Base-by-base conservation (phyloP, 2,888 invertebrate species). In the Drosophila demipolita region DNA sequence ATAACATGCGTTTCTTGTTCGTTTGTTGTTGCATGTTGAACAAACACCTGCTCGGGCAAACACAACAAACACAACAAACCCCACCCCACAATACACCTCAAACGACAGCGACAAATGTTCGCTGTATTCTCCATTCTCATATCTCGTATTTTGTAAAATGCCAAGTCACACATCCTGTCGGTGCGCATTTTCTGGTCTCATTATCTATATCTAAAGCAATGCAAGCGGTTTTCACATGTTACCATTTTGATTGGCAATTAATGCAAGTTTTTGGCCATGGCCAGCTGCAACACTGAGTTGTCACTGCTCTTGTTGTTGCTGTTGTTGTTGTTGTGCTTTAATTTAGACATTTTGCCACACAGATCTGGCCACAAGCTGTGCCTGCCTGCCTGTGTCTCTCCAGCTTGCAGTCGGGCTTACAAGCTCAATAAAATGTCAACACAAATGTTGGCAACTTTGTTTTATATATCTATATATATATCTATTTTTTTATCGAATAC, bases 391-490 rank as follows among this genome's bases (percentile, higher is more conserved):
- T 35, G 42, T 52, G 11, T 40, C 49, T 53, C 59, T 6, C 57
- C 62, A 42, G 48, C 42, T 29, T 57, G 58, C 29, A 75, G 59
- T 33, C 55, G 40, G 40, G 66, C 40, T 63, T 54, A 78, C 78
- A 78, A 84, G 82, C 90, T 75, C 76, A 78, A 89, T 88, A 81
- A 89, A 88, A 89, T 85, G 87, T 88, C 90, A 90, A 83, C 88
- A 89, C 83, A 82, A 76, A 78, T 80, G 88, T 89, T 76, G 57
- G 52, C 59, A 66, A 72, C 49, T 50, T 23, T 62, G 48, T 32
- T 57, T 35, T 12, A 20, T 15, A 8, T 20, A 12, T 20, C n/a
- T n/a, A n/a, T 15, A 6, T 7, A 52, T 20, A 12, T 20, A 3
- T n/a, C 1, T 29, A 1, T 29, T 20, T 20, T 2, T 12, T 26